Evolutionary conservation across 2,888 invertebrate genomes (phyloP).

Genomic region (Thereva nobilitata): DNA sequence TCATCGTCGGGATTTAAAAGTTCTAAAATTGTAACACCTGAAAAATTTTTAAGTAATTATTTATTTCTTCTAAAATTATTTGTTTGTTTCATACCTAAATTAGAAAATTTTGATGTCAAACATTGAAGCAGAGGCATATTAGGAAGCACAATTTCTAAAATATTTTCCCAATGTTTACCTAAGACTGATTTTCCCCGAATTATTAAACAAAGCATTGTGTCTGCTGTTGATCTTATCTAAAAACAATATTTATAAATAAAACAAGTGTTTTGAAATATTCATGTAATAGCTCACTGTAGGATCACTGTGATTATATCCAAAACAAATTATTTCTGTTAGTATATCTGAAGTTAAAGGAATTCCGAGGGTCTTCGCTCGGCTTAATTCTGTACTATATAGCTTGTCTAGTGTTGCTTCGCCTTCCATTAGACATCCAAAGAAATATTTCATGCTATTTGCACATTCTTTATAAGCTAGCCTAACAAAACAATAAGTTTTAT

Average conservation of each 20-base stretch:
- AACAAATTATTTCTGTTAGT: slow-evolving; percentile 48
- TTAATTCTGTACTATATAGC: slow-evolving; percentile 44
- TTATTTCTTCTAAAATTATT: slow-evolving; percentile 1
- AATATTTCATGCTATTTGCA: slow-evolving; percentile 46
- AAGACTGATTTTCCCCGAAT: slow-evolving; percentile 49
- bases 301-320: slow-evolving; percentile 43
- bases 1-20: slow-evolving; percentile 50
- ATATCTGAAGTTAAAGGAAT: slow-evolving; percentile 51
- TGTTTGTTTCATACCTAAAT: slow-evolving; percentile 36
- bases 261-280: not conserved
- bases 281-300: slow-evolving; percentile 34
- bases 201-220: slow-evolving; percentile 50
- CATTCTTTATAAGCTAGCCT: slow-evolving; percentile 46
- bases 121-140: slow-evolving; percentile 50
- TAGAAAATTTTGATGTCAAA: slow-evolving; percentile 43
- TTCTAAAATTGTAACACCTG: slow-evolving; percentile 44
- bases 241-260: slow-evolving; percentile 18
- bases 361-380: slow-evolving; percentile 47
- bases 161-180: slow-evolving; percentile 44
- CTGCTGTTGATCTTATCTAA: slow-evolving; percentile 44
- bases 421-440: slow-evolving; percentile 51
- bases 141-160: slow-evolving; percentile 47
- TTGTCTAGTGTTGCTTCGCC: slow-evolving; percentile 47
- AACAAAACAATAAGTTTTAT: not conserved
- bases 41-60: slow-evolving; percentile 11